Evolutionary conservation across 2,888 invertebrate genomes (phyloP), one percentile per base, ranked within the genome.

Genomic region (Drosophila rubida): DNA sequence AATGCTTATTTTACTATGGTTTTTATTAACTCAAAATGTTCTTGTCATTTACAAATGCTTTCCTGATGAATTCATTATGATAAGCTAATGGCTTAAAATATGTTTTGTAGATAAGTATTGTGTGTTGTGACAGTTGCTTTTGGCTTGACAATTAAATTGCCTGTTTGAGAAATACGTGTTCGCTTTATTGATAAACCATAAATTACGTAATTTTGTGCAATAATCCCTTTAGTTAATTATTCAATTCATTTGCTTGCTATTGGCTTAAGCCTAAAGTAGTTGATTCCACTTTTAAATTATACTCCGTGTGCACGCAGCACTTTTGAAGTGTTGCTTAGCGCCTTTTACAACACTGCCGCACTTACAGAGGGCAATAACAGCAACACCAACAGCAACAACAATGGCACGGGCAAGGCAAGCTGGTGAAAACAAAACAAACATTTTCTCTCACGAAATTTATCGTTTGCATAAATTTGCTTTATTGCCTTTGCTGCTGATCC

Each of bases 381-480:
- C 16, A 53, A 14, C 32, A 65, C 22, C 13, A 58, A 58, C 59
- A 74, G 48, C 51, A 64, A 49, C 22, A 48, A 27, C 32, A 62
- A 27, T 23, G 16, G 35, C 27, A n/a, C 42, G 19, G 59, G 19
- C 45, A 53, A 32, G 60, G 23, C 59, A 57, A 37, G 60, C 65
- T 69, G 77, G 62, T 59, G 49, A 83, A 78, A 87, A 75, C 66
- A 82, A 86, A 82, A 88, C 88, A 82, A 87, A 87, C 89, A 87
- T 69, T 85, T 76, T 82, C 82, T 75, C 88, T 72, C 83, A 82
- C 80, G 70, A 75, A 90, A 87, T 90, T 90, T 90, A 90, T 89
- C 85, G 89, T 87, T 90, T 89, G 90, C 88, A 90, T 90, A 89
- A 90, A 90, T 90, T 90, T 90, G 87, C 79, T 90, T 90, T 89